Evolutionary conservation across 2,888 invertebrate genomes (phyloP).

Genomic region (Zelleria hepariella): DNA sequence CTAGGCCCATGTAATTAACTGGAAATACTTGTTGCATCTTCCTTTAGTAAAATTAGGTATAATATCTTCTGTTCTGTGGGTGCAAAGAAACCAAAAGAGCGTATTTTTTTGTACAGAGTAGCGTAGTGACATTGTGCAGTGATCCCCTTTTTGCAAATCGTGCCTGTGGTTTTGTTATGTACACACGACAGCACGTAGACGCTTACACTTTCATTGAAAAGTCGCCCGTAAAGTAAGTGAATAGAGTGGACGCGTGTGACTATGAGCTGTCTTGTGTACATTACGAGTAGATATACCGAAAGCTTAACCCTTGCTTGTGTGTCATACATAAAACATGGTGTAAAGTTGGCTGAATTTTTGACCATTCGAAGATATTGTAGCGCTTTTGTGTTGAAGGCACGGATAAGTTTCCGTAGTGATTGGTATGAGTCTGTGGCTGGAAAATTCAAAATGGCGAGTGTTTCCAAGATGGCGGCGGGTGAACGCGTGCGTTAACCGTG

Average conservation of each 20-base stretch:
- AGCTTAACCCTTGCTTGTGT: neutral
- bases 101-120: neutral
- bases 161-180: neutral
- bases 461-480: conserved; percentile 1
- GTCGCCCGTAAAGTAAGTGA: too few relatives aligned
- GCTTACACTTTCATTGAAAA: too few relatives aligned
- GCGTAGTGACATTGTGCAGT: neutral
- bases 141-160: neutral
- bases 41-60: too few relatives aligned
- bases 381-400: neutral
- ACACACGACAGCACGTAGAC: too few relatives aligned
- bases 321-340: neutral
- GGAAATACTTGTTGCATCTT: too few relatives aligned
- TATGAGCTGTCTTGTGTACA: too few relatives aligned
- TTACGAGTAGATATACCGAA: neutral
- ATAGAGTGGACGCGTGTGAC: too few relatives aligned
- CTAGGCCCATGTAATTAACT: too few relatives aligned
- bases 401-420: too few relatives aligned
- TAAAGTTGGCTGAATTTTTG: neutral
- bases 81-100: neutral
- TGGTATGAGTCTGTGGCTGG: neutral
- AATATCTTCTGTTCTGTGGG: neutral
- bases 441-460: neutral
- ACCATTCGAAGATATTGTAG: neutral
- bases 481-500: conserved; percentile 12